Conservation (phyloP, 2,113 vertebrate species). For the Rissa tridactyla region DNA sequence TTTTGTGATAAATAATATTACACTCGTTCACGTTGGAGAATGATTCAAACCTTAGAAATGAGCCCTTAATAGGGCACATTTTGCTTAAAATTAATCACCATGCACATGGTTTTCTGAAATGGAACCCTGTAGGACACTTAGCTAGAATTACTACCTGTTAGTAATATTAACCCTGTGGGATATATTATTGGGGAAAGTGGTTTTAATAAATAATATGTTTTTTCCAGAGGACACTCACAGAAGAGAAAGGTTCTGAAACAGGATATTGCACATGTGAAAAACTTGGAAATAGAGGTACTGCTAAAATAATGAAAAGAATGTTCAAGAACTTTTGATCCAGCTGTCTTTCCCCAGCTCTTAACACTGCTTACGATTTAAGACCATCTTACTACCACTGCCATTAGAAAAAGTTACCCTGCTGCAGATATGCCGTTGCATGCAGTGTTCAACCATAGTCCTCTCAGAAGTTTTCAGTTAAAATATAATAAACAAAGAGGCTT, state of each 20-base stretch:
- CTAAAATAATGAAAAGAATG: neutral
- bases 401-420: neutral
- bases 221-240: neutral
- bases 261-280: neutral
- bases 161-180: neutral
- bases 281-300: neutral
- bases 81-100: neutral
- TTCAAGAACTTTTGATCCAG: neutral
- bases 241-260: neutral
- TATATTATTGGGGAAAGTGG: neutral
- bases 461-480: neutral
- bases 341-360: neutral
- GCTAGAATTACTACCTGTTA: neutral
- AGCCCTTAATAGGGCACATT: neutral
- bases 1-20: neutral
- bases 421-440: neutral
- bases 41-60: neutral
- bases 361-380: neutral
- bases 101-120: neutral
- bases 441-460: neutral
- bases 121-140: neutral
- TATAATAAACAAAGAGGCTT: constrained; percentile 17
- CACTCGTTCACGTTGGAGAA: neutral
- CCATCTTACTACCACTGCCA: neutral
- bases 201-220: neutral